Evolutionary conservation across 1,140 invertebrate species (phyloP), one percentile per base, ranked within the genome.

Genomic region (Oedothorax gibbosus): DNA sequence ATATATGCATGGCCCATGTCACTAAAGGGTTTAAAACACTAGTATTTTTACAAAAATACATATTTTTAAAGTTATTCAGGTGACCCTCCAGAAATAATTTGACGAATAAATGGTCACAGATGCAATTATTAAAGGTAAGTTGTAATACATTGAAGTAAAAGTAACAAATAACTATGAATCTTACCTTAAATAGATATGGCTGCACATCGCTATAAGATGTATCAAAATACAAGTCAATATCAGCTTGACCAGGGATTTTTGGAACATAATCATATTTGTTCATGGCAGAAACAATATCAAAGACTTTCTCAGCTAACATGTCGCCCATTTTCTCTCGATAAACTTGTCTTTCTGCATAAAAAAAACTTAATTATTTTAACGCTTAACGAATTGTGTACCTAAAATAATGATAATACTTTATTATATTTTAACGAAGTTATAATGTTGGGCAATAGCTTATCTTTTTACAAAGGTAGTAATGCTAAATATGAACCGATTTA

Each of bases 221-320:
- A 90, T 99, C 97, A 90, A 99, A 99, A 82, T 99, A 95, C 68
- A 97, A 92, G 90, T 98, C 97, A 66, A 98, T 91, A 89, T 99
- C 97, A 11, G 94, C 94, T 89, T 96, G 94, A 89, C 94, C 95
- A 69, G 97, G 97, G 93, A 97, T 97, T 91, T 97, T 97, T 5
- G 98, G 98, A 57, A 98, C 93, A 91, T 98, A 99, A 56, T 99
- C 96, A 89, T 97, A 95, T 62, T 95, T 92, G 90, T 99, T 98
- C 93, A 99, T 98, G 6, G 96, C 94, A 90, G 98, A 96, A 0
- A 96, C 96, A 88, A 99, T 96, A 88, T 96, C 95, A 54, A 98
- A 91, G 20, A 99, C 94, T 89, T 98, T 98, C 86, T 99, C 97
- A 51, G 96, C 94, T 2, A 99, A 90, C 86, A 97, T 90, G 88